phyloP scores from a whole-genome alignment of 2,113 vertebrate species.

The Phyllostomus hastatus region DNA sequence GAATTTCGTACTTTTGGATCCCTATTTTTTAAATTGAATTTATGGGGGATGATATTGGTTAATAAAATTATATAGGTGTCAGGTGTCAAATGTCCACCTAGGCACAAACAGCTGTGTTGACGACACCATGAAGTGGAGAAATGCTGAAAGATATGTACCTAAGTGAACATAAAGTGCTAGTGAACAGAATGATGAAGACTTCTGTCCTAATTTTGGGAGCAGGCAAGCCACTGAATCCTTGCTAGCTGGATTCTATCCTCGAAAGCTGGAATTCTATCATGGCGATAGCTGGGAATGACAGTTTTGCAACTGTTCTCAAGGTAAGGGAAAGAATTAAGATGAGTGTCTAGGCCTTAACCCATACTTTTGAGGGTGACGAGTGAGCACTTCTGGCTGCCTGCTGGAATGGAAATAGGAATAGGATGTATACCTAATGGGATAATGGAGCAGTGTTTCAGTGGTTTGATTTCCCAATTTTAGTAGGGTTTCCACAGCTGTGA shows the following conservation, averaged over 20 bases:
- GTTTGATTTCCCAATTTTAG: slow-evolving; percentile 43
- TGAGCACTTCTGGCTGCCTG: slow-evolving; percentile 8
- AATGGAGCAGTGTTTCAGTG: slow-evolving; percentile 36
- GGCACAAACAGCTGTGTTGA: not conserved
- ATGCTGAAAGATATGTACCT: not conserved
- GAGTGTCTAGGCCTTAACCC: not conserved
- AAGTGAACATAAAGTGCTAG: not conserved
- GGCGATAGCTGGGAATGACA: not conserved
- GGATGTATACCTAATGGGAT: slow-evolving; percentile 57
- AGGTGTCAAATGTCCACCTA: not conserved
- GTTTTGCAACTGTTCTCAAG: not conserved
- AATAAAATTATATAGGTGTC: too few species aligned
- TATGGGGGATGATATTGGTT: too few species aligned
- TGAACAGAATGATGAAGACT: not conserved
- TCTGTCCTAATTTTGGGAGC: not conserved
- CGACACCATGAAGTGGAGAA: not conserved
- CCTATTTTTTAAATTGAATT: too few species aligned
- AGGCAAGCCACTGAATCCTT: not conserved
- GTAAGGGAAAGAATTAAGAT: not conserved
- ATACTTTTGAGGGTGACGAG: slow-evolving; percentile 43
- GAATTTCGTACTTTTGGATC: too few species aligned
- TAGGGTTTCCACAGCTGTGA: slow-evolving; percentile 70
- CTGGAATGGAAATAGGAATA: slow-evolving; percentile 48
- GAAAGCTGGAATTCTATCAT: not conserved
- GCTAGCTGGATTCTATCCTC: not conserved